Percentiles rank a stretch among this genome's conserved stretches.
phyloP scores from a whole-genome alignment of 2,888 invertebrate species.

The Ectemnius continuus region DNA sequence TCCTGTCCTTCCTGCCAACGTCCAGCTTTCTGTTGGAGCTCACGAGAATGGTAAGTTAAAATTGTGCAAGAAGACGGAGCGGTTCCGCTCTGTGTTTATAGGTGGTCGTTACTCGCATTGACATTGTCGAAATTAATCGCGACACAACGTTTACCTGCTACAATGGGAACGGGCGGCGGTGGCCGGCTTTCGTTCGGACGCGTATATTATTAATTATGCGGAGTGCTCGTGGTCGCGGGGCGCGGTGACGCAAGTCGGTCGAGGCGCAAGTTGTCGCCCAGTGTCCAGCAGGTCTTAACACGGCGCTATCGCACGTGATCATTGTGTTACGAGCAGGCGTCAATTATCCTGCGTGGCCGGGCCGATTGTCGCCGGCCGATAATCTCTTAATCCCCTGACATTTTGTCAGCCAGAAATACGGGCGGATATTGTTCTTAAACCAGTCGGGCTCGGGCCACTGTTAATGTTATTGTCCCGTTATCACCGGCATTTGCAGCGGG shows the following conservation, averaged over 20 bases:
- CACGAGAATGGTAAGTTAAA: too few relatives aligned
- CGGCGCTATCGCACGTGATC: slow-evolving; percentile 48
- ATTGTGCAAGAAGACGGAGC: too few relatives aligned
- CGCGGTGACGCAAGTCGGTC: slow-evolving; percentile 47
- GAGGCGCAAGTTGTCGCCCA: slow-evolving; percentile 46
- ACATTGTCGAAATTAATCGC: slow-evolving; percentile 32
- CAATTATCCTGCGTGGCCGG: slow-evolving; percentile 44
- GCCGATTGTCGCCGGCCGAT: slow-evolving; percentile 36
- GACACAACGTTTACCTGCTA: slow-evolving; percentile 25
- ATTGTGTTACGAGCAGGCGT: slow-evolving; percentile 46
- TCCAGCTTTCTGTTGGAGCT: too few relatives aligned
- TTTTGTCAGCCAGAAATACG: slow-evolving; percentile 32
- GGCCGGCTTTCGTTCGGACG: slow-evolving; percentile 14
- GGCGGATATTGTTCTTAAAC: slow-evolving; percentile 8
- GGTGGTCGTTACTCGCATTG: too few relatives aligned
- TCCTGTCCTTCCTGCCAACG: too few relatives aligned
- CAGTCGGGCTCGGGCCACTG: slow-evolving; percentile 1
- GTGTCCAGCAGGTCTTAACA: slow-evolving; percentile 50
- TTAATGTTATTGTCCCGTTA: slow-evolving; percentile 7
- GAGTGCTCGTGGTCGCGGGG: slow-evolving; percentile 26
- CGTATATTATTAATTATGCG: slow-evolving; percentile 46
- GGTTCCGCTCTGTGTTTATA: too few relatives aligned
- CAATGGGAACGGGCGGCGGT: too few relatives aligned
- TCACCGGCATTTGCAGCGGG: background rate
- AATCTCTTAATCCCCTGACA: slow-evolving; percentile 51